Conservation (phyloP, 2,888 invertebrate genomes). For the Eustalomyia histrio region DNA sequence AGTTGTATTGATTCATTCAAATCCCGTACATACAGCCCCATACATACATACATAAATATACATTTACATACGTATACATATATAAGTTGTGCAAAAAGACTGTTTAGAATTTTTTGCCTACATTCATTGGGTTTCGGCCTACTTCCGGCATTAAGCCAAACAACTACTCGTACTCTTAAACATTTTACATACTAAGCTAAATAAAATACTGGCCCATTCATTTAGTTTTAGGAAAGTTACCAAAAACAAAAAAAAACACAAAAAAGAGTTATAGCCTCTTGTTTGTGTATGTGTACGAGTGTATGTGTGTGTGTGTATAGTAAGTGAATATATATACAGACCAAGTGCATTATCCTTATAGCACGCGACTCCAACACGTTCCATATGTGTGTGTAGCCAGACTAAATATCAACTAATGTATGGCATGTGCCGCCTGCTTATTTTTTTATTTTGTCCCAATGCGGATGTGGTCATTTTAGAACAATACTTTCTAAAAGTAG, state of each 20-base stretch:
- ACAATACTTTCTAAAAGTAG: slow-evolving; percentile 53
- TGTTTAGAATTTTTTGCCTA: slow-evolving; percentile 46
- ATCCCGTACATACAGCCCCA: neutral
- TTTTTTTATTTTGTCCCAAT: slow-evolving; percentile 40
- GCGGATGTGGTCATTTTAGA: slow-evolving; percentile 62
- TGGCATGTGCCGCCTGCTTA: slow-evolving; percentile 57
- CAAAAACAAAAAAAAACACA: slow-evolving; percentile 14
- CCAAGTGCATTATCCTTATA: slow-evolving; percentile 54
- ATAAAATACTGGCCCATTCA: slow-evolving; percentile 23
- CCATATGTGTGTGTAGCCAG: slow-evolving; percentile 60
- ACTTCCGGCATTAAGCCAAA: slow-evolving; percentile 56
- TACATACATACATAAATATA: slow-evolving; percentile 2
- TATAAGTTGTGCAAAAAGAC: slow-evolving; percentile 16
- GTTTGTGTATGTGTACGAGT: slow-evolving; percentile 2
- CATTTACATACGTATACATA: neutral
- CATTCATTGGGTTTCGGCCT: slow-evolving; percentile 56
- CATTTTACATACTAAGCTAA: too few species aligned
- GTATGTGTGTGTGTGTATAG: slow-evolving; percentile 5
- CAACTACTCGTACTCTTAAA: slow-evolving; percentile 24
- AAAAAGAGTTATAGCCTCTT: slow-evolving; percentile 54
- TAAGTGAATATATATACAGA: slow-evolving; percentile 33
- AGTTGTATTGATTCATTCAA: slow-evolving; percentile 38
- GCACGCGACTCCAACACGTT: slow-evolving; percentile 58
- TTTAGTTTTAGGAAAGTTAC: slow-evolving; percentile 37
- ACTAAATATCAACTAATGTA: slow-evolving; percentile 53